phyloP scores from a whole-genome alignment of 1,140 invertebrate genomes.

The Orchestia grillus region DNA sequence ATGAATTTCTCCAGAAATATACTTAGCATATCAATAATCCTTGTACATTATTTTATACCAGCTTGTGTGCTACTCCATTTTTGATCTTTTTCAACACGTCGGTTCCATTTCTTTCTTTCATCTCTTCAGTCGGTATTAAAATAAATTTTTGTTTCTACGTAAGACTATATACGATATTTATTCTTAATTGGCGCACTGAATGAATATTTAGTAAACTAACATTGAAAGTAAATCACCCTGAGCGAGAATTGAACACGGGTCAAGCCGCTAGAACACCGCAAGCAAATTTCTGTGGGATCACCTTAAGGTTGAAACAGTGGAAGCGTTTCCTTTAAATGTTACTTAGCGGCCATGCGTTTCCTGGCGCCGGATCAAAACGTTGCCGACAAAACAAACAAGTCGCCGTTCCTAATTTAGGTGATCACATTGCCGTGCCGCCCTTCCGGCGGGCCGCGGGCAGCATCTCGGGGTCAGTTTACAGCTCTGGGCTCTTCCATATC shows the following conservation, averaged over 20 bases:
- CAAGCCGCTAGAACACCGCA: background rate
- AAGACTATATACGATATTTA: too few relatives aligned
- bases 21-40: too few relatives aligned
- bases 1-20: too few relatives aligned
- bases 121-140: too few relatives aligned
- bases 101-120: too few relatives aligned
- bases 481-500: background rate
- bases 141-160: too few relatives aligned
- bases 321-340: background rate
- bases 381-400: background rate
- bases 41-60: too few relatives aligned
- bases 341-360: background rate
- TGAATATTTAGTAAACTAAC: background rate
- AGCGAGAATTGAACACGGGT: background rate
- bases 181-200: background rate
- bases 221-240: background rate
- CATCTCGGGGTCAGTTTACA: background rate
- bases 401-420: background rate
- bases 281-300: background rate
- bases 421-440: background rate
- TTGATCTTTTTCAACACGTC: too few relatives aligned
- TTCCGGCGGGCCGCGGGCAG: background rate
- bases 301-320: background rate
- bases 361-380: background rate
- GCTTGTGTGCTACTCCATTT: too few relatives aligned